These are phyloP conservation scores for Alosa sapidissima DNA, from an alignment of 2,797 vertebrate species.

Conservation along the genomic window DNA sequence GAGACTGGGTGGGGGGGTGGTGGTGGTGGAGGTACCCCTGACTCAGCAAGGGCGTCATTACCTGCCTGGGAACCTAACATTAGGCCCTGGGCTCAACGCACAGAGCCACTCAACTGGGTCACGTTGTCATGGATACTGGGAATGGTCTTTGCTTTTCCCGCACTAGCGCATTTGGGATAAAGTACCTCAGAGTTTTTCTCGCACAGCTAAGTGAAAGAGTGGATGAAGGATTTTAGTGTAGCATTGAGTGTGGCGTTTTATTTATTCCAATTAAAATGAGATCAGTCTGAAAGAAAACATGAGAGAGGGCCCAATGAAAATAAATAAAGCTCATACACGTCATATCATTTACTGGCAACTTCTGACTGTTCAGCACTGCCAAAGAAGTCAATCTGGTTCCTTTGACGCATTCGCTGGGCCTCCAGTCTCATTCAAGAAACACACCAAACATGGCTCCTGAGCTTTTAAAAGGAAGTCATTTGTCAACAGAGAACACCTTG, in stretches of 20 bases:
- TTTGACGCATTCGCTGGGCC: background rate
- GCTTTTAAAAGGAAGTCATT: conserved; percentile 79
- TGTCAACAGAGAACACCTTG: conserved; percentile 75
- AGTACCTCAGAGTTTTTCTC: background rate
- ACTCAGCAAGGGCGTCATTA: conserved; percentile 54
- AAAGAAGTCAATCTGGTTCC: background rate
- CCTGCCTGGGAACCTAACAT: conserved; percentile 66
- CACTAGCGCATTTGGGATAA: background rate
- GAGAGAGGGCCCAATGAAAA: background rate
- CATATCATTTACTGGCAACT: background rate
- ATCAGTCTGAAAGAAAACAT: background rate
- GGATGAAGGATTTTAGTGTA: background rate
- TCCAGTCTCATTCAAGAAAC: background rate
- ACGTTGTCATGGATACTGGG: background rate
- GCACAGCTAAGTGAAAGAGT: background rate
- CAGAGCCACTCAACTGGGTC: conserved; percentile 28
- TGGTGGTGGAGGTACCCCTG: background rate
- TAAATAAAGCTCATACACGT: background rate
- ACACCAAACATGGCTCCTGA: background rate
- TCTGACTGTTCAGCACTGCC: background rate
- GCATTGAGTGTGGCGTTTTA: background rate
- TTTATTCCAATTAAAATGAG: background rate
- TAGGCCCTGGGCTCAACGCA: conserved; percentile 47
- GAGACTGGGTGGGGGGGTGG: background rate
- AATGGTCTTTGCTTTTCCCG: background rate